Conservation (phyloP, 2,888 invertebrate species). For the Melangyna quadrimaculata region DNA sequence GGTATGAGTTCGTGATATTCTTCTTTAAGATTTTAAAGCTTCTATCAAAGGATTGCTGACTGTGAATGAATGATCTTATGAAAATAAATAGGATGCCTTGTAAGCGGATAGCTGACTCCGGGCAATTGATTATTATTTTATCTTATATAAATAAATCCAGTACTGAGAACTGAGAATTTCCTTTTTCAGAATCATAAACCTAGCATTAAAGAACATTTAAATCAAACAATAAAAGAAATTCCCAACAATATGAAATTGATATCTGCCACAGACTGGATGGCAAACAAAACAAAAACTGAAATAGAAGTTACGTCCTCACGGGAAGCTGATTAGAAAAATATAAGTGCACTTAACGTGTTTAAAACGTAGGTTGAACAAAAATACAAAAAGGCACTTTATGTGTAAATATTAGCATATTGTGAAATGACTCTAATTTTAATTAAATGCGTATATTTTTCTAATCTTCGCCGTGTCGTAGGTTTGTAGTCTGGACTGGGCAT, state of each 20-base stretch:
- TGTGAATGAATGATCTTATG: too few species aligned
- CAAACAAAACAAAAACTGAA: not conserved
- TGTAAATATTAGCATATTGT: not conserved
- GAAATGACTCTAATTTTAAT: conserved; percentile 23
- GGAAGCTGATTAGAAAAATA: conserved; percentile 13
- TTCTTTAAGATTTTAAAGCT: too few species aligned
- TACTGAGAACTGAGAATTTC: not conserved
- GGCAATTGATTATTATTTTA: not conserved
- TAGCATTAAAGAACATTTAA: not conserved
- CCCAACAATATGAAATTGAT: not conserved
- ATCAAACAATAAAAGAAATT: conserved; percentile 26
- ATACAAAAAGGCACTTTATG: conserved; percentile 6
- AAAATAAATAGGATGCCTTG: too few species aligned
- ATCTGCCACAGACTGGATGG: conserved; percentile 21
- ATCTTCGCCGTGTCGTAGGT: too few species aligned
- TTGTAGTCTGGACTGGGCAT: conserved; percentile 6
- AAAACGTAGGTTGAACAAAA: conserved; percentile 19
- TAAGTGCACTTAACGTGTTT: conserved; percentile 22
- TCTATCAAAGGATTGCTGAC: too few species aligned
- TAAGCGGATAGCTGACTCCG: not conserved
- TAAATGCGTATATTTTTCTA: conserved; percentile 59
- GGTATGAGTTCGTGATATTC: too few species aligned
- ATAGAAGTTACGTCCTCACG: not conserved
- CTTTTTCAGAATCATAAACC: not conserved
- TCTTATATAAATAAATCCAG: not conserved